Conservation (phyloP, 2,888 invertebrate species). For the Nemapogon koenigi region DNA sequence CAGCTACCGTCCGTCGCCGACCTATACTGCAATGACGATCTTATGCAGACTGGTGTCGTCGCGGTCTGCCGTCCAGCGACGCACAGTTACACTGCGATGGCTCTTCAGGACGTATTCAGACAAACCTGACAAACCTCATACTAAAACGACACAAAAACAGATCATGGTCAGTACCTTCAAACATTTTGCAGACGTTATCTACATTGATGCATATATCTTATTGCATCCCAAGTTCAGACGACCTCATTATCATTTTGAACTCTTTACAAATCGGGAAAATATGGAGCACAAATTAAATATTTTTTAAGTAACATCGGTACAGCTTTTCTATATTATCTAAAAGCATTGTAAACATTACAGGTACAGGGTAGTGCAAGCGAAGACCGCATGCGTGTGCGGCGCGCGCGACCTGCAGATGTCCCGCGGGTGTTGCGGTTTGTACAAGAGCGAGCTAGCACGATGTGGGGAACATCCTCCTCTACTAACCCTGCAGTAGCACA, state of each 20-base stretch:
- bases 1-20: too few species aligned
- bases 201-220: not conserved
- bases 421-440: constrained; percentile 46
- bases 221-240: not conserved
- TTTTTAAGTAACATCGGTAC: too few species aligned
- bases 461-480: constrained; percentile 36
- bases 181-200: not conserved
- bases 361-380: constrained; percentile 37
- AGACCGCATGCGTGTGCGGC: constrained; percentile 38
- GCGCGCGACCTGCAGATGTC: constrained; percentile 40
- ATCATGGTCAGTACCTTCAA: constrained; percentile 22
- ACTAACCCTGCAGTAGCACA: constrained; percentile 21
- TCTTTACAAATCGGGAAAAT: too few species aligned
- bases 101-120: not conserved
- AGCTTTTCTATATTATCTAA: not conserved
- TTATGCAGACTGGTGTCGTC: too few species aligned
- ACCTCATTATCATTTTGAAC: too few species aligned
- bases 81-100: too few species aligned
- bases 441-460: constrained; percentile 31
- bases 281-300: too few species aligned
- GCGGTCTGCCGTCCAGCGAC: too few species aligned
- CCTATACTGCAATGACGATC: too few species aligned
- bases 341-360: constrained; percentile 17
- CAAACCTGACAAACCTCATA: constrained; percentile 27
- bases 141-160: constrained; percentile 29